Evolutionary conservation across 2,888 invertebrate genomes (phyloP).

Genomic region (Pseudococcus longispinus): DNA sequence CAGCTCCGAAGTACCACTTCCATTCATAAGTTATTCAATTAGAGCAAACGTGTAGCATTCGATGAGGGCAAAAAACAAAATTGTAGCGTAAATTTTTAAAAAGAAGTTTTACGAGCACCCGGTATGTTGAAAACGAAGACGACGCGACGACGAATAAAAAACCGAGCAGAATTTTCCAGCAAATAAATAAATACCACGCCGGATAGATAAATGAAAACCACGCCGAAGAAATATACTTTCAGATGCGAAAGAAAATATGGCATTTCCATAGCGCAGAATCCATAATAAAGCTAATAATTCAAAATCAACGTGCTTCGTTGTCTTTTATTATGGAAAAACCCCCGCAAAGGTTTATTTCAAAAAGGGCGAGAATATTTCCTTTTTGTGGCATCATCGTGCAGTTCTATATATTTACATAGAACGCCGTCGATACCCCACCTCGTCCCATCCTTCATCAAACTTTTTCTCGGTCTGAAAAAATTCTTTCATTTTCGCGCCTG

Average conservation of each 20-base stretch:
- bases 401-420: neutral
- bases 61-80: neutral
- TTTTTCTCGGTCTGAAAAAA: neutral
- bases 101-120: slow-evolving; percentile 33
- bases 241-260: neutral
- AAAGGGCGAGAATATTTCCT: slow-evolving; percentile 31
- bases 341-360: slow-evolving; percentile 5
- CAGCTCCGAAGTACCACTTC: neutral
- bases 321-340: slow-evolving; percentile 32
- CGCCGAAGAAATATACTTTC: neutral
- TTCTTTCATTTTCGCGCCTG: neutral
- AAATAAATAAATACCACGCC: slow-evolving; percentile 1
- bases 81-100: slow-evolving; percentile 26
- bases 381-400: slow-evolving; percentile 30
- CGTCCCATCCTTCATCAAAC: neutral
- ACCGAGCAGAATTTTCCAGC: neutral
- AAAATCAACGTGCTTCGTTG: slow-evolving; percentile 52
- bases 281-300: slow-evolving; percentile 54
- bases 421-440: neutral
- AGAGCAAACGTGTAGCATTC: neutral
- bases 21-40: neutral
- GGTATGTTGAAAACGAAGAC: neutral
- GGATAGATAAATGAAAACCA: neutral
- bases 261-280: slow-evolving; percentile 44
- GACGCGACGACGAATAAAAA: neutral